Evolutionary conservation across 1,140 invertebrate species (phyloP).

Genomic region (Heliconius nattereri): DNA sequence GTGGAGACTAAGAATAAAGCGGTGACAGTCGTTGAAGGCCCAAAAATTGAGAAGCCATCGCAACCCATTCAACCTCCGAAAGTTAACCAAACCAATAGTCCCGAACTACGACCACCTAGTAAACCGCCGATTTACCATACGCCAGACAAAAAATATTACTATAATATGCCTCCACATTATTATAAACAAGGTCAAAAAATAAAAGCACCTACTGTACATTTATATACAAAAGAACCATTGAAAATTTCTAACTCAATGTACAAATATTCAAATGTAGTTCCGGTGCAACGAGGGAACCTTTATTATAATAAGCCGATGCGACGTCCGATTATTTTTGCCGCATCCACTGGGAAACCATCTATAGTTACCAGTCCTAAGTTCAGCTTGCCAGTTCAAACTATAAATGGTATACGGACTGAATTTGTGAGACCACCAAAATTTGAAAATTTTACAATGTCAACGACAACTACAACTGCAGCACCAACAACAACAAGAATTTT

Average conservation of each 20-base stretch:
- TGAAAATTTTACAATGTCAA: conserved; percentile 47
- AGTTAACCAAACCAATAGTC: conserved; percentile 50
- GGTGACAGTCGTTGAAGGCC: conserved; percentile 56
- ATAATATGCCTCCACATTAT: conserved; percentile 53
- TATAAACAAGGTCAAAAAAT: conserved; percentile 51
- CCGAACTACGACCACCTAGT: conserved; percentile 61
- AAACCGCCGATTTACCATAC: conserved; percentile 66
- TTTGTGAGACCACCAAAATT: conserved; percentile 59
- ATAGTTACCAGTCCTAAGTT: conserved; percentile 60
- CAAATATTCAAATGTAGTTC: conserved; percentile 65
- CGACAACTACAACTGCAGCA: conserved; percentile 50
- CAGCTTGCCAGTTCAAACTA: conserved; percentile 67
- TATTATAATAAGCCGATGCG: conserved; percentile 30
- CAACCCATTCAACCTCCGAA: conserved; percentile 34
- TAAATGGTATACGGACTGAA: conserved; percentile 67
- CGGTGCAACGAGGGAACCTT: conserved; percentile 45
- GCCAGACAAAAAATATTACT: conserved; percentile 50
- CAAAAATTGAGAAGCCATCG: conserved; percentile 53
- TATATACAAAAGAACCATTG: conserved; percentile 52
- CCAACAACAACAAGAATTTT: conserved; percentile 61
- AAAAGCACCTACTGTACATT: conserved; percentile 47
- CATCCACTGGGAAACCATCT: conserved; percentile 51
- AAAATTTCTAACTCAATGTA: conserved; percentile 61
- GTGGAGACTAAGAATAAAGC: conserved; percentile 61
- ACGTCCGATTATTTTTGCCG: conserved; percentile 33